These are phyloP conservation scores for Hipposideros armiger DNA, from an alignment of 2,113 vertebrate genomes.

Conservation along the genomic window DNA sequence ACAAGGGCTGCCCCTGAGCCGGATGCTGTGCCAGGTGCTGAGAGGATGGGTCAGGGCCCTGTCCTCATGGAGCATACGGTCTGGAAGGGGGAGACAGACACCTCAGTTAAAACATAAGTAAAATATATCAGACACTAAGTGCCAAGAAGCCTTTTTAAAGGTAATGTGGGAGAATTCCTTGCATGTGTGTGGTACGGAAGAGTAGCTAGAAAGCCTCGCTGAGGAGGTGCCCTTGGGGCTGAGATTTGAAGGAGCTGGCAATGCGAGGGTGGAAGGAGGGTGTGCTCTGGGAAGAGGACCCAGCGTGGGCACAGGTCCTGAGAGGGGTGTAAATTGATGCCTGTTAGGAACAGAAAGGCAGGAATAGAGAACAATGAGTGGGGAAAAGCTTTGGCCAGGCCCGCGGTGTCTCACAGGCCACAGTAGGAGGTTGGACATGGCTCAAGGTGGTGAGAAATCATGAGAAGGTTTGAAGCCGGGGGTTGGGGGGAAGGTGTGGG, in stretches of 20 bases:
- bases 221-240: neutral
- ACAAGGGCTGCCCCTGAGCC: neutral
- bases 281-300: neutral
- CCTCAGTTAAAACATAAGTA: neutral
- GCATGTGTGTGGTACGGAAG: accelerated
- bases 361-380: neutral
- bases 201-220: neutral
- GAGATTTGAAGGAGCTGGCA: neutral
- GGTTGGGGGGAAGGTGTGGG: neutral
- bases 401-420: neutral
- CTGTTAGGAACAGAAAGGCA: neutral
- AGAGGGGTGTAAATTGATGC: no score
- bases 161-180: accelerated
- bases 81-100: neutral
- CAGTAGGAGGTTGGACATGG: neutral
- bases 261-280: neutral
- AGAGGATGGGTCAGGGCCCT: neutral
- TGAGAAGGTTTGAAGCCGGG: neutral
- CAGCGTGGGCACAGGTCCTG: accelerated
- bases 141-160: neutral
- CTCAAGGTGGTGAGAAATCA: neutral
- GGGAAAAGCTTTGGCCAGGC: neutral
- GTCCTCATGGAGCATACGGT: neutral
- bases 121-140: neutral
- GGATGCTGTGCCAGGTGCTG: accelerated